A percentile compares a stretch with the other conserved stretches of the same genome.
Evolutionary conservation across 2,797 vertebrate genomes (phyloP).

Genomic region (Sebastes iracundus): DNA sequence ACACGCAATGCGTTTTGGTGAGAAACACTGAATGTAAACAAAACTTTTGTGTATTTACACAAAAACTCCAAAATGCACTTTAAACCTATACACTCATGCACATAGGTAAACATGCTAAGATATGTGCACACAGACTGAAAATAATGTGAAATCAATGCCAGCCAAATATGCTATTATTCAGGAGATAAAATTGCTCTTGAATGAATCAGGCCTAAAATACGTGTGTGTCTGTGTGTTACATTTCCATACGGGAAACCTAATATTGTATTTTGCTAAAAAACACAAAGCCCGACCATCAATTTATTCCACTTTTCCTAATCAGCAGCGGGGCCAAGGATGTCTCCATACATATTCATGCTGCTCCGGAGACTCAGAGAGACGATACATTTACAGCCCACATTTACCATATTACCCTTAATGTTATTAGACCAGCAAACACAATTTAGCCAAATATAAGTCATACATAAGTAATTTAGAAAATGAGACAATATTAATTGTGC

Average conservation of each 20-base stretch:
- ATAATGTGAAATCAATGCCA: conserved; percentile 16
- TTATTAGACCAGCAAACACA: conserved; percentile 76
- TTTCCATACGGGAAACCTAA: conserved; percentile 45
- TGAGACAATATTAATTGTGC: conserved; percentile 72
- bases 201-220: not conserved
- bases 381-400: conserved; percentile 70
- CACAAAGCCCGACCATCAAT: conserved; percentile 61
- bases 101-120: not conserved
- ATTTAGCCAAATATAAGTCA: conserved; percentile 76
- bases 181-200: conserved; percentile 8
- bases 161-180: conserved; percentile 29
- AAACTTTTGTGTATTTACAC: not conserved
- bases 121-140: not conserved
- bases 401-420: conserved; percentile 75
- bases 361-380: conserved; percentile 53
- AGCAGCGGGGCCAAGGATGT: conserved; percentile 67
- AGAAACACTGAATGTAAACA: not conserved
- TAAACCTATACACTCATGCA: not conserved
- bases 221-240: not conserved
- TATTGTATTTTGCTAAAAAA: conserved; percentile 52
- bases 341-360: conserved; percentile 79
- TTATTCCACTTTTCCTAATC: conserved; percentile 78
- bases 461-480: conserved; percentile 75
- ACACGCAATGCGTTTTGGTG: not conserved
- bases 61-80: not conserved